Conservation (phyloP, 2,797 vertebrate species). For the Periparus ater region DNA sequence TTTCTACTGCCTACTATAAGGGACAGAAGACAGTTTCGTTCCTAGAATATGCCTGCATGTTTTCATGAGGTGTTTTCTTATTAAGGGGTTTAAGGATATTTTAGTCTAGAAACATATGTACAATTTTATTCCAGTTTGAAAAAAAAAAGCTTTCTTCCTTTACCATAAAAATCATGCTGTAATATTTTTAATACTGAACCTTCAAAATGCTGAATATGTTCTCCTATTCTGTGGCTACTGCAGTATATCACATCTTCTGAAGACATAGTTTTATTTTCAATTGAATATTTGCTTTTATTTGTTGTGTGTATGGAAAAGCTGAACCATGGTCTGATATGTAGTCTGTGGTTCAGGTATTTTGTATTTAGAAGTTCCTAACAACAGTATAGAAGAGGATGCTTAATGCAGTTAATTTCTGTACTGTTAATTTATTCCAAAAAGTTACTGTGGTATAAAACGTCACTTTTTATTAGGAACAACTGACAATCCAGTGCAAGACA, state of each 20-base stretch:
- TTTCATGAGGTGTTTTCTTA: neutral
- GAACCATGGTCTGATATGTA: neutral
- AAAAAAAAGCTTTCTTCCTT: neutral
- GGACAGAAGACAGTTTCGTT: neutral
- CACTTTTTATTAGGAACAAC: neutral
- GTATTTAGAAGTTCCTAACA: neutral
- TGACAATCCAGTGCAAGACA: neutral
- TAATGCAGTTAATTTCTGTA: neutral
- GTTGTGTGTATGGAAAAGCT: neutral
- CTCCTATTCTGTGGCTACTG: neutral
- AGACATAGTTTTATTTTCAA: neutral
- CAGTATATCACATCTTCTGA: neutral
- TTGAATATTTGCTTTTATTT: neutral
- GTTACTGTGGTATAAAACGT: neutral
- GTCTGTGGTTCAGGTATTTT: neutral
- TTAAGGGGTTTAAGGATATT: neutral
- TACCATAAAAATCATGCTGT: neutral
- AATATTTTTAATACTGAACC: neutral
- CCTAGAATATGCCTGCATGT: accelerated
- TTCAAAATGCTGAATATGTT: neutral
- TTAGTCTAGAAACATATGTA: neutral
- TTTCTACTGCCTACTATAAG: neutral
- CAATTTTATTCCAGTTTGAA: neutral
- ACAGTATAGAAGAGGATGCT: neutral
- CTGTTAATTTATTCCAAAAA: neutral